phyloP scores from a whole-genome alignment of 1,140 invertebrate species.

The Berghia stephanieae region DNA sequence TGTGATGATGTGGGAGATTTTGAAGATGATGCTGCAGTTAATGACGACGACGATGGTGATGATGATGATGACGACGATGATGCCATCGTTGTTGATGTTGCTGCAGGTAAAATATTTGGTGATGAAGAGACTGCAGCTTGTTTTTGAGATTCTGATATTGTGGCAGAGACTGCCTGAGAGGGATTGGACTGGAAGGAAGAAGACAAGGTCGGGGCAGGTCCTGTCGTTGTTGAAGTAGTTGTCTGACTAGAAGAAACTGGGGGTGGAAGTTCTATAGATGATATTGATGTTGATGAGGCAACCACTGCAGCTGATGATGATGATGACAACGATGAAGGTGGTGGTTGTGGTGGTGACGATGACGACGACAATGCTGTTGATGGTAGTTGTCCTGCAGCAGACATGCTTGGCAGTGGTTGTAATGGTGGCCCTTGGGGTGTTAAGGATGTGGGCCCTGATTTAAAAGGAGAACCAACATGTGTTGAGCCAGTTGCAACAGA shows the following conservation, averaged over 20 bases:
- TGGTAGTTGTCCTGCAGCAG: too few species aligned
- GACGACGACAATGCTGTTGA: constrained; percentile 16
- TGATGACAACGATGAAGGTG: constrained; percentile 9
- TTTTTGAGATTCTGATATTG: not conserved
- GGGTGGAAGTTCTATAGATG: too few species aligned
- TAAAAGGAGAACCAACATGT: too few species aligned
- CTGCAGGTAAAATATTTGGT: not conserved
- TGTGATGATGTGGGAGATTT: not conserved
- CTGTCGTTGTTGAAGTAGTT: not conserved
- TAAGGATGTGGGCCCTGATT: not conserved
- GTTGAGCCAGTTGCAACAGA: too few species aligned
- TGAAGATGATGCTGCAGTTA: constrained; percentile 1
- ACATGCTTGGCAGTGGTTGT: not conserved
- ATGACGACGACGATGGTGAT: not conserved
- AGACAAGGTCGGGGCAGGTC: not conserved
- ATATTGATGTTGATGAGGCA: not conserved
- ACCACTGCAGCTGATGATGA: not conserved
- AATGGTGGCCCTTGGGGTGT: not conserved
- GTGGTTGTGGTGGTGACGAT: not conserved
- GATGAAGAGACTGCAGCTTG: not conserved
- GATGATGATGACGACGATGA: not conserved
- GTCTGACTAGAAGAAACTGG: constrained; percentile 9
- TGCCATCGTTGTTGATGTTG: not conserved
- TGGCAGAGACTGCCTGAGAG: not conserved
- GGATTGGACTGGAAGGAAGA: constrained; percentile 3